phyloP scores from a whole-genome alignment of 2,113 vertebrate species.

The Ranitomeya imitator region DNA sequence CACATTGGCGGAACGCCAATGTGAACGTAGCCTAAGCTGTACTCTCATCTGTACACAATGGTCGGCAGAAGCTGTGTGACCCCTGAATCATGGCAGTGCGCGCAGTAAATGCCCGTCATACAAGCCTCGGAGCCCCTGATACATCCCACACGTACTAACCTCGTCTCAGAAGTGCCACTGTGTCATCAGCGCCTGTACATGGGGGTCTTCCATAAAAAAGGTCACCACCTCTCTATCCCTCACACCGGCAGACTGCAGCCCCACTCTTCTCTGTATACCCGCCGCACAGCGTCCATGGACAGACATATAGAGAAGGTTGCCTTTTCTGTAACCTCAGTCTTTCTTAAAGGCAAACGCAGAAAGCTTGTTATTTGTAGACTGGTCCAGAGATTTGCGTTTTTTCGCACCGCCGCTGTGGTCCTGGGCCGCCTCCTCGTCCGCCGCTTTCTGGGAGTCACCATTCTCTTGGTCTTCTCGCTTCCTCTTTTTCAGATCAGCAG shows the following conservation, averaged over 20 bases:
- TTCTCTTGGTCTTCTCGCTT: slow-evolving; percentile 68
- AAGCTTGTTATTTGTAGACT: slow-evolving; percentile 74
- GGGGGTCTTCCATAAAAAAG: too few relatives aligned
- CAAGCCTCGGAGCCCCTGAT: too few relatives aligned
- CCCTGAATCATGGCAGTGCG: background rate
- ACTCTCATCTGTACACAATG: too few relatives aligned
- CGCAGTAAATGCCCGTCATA: too few relatives aligned
- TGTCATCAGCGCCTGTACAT: background rate
- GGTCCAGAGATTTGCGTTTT: slow-evolving; percentile 76
- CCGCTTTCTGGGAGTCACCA: slow-evolving; percentile 55
- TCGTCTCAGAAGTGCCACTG: background rate
- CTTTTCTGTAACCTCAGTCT: slow-evolving; percentile 62
- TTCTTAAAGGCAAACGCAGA: slow-evolving; percentile 88
- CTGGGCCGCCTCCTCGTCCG: slow-evolving; percentile 56
- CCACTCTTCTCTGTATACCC: background rate
- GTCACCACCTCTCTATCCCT: background rate
- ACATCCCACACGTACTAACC: background rate
- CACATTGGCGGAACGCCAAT: too few relatives aligned
- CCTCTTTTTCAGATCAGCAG: slow-evolving; percentile 80
- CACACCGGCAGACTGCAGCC: background rate
- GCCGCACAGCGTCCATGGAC: background rate
- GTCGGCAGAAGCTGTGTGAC: background rate
- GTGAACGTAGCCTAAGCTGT: too few relatives aligned
- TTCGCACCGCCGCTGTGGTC: slow-evolving; percentile 72
- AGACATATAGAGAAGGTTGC: background rate